Evolutionary conservation across 2,888 invertebrate genomes (phyloP).

Genomic region (Napeogenes sylphis): DNA sequence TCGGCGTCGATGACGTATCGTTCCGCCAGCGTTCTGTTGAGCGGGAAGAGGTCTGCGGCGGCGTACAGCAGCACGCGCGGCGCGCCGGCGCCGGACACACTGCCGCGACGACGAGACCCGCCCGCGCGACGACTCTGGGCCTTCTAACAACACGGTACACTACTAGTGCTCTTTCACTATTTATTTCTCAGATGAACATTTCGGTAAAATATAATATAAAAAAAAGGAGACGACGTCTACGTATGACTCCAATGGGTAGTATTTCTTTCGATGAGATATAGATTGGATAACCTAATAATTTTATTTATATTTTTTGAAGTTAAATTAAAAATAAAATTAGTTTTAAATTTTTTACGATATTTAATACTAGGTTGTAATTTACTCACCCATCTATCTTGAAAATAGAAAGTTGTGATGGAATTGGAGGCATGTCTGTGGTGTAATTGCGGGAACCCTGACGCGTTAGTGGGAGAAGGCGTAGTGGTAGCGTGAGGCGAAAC

Average conservation of each 20-base stretch:
- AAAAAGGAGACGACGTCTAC: too few species aligned
- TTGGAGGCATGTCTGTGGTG: conserved; percentile 74
- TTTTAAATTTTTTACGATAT: neutral
- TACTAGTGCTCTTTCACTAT: neutral
- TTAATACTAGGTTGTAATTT: neutral
- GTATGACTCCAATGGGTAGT: too few species aligned
- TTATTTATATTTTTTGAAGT: too few species aligned
- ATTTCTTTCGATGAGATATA: too few species aligned
- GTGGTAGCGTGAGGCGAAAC: conserved; percentile 73
- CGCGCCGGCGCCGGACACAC: conserved; percentile 65
- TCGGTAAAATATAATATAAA: too few species aligned
- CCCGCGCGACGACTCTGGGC: conserved; percentile 69
- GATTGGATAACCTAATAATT: too few species aligned
- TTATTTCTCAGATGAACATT: too few species aligned
- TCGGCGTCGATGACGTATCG: conserved; percentile 83
- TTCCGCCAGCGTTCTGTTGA: conserved; percentile 88
- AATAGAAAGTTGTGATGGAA: conserved; percentile 87
- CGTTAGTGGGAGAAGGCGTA: conserved; percentile 72
- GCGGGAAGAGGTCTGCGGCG: conserved; percentile 84
- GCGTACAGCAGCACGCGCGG: conserved; percentile 86
- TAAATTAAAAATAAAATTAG: too few species aligned
- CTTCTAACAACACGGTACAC: conserved; percentile 49
- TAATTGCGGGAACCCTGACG: conserved; percentile 67
- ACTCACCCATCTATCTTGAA: conserved; percentile 84
- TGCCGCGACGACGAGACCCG: conserved; percentile 67